Evolutionary conservation across 2,797 vertebrate species (phyloP), one percentile per base, ranked within the genome.

Genomic region (Echiichthys vipera): DNA sequence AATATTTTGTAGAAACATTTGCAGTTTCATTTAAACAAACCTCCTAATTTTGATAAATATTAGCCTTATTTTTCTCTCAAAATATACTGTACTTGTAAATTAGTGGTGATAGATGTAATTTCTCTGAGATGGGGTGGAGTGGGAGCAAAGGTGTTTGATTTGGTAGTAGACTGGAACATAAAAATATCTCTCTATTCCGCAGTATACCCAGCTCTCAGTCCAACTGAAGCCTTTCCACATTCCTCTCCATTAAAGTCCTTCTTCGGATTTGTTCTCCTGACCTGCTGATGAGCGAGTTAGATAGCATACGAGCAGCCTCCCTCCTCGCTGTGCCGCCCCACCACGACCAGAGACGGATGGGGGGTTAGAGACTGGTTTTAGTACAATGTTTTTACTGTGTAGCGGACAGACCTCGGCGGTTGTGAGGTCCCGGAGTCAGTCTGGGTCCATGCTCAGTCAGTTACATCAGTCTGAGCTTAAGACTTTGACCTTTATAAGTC

Each of bases 351-450:
- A 63, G 71, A 24, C 10, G 32, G 22, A 71, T 47, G 75, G 53
- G 63, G 80, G 69, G 53, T 40, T 37, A 64, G 34, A 71, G 49
- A 53, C 64, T 54, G 64, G 34, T 27, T 81, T 77, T 54, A 55
- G 63, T 22, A 89, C 87, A 92, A 82, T 87, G 81, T 84, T 81
- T 84, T 86, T 77, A 84, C 82, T 88, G 85, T 90, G 84, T 37
- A 18, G 67, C 27, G 0, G 55, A 55, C 55, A 72, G 74, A 63
- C 59, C 76, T 51, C 22, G 1, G 18, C 53, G 80, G 70, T 70
- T 71, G 77, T 77, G 54, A 73, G 47, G 71, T 77, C 77, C 57
- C 2, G 40, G 50, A 74, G 80, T 73, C 77, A 81, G 29, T 59
- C 49, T 76, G 65, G 70, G 61, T 71, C 50, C 72, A 65, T 42